Evolutionary conservation across 2,797 vertebrate species (phyloP), one percentile per base, ranked within the genome.

Genomic region (Echeneis naucrates): DNA sequence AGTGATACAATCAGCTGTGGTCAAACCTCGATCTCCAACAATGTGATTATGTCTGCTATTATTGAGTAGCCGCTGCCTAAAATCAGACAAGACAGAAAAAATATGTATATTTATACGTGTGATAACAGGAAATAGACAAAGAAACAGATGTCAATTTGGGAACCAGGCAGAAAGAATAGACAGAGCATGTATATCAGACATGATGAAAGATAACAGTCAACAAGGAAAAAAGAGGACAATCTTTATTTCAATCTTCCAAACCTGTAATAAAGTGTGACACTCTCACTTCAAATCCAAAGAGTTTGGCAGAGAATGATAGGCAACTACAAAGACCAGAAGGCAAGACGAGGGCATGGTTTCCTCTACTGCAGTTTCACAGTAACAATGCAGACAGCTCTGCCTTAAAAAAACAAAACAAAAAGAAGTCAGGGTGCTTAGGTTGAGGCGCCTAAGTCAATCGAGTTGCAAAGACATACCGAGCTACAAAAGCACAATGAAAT

Each of bases 221-320:
- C 57, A 68, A 83, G 54, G 62, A 80, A 68, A 87, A 90, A 91
- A 87, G 80, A 87, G 60, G 68, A 86, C 79, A 81, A 85, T 87
- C 84, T 91, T 92, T 92, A 93, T 91, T 93, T 90, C 44, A 88
- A 76, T 81, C 69, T 80, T 89, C 88, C 64, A 82, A 90, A 87
- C 59, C 58, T 72, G 87, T 88, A 87, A 87, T 78, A 89, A 91
- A 92, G 67, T 78, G 78, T 84, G 84, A 88, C 83, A 84, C 81
- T 87, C 83, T 89, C 73, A 68, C 77, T 84, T 87, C 64, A 85
- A 90, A 86, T 65, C 68, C 70, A 78, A 79, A 80, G 69, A 77
- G 68, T 87, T 91, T 86, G 87, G 81, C 73, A 87, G 87, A 89
- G 77, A 85, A 83, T 62, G 65, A n/a, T 67, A 85, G 83, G 91